Conservation (phyloP, 2,888 invertebrate species). For the Aphodius granarius region DNA sequence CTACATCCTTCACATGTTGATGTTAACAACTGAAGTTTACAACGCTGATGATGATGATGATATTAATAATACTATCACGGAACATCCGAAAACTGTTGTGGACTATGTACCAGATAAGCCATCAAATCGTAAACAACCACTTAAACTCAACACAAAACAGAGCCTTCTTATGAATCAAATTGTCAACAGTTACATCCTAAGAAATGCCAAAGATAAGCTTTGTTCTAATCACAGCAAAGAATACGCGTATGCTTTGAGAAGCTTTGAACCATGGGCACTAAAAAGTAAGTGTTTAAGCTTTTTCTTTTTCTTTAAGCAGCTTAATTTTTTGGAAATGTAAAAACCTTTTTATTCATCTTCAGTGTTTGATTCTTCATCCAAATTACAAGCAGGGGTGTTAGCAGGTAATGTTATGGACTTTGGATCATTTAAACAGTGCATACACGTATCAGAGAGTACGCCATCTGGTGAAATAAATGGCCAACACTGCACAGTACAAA, state of each 20-base stretch:
- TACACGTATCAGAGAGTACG: conserved; percentile 35
- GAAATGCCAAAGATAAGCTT: conserved; percentile 34
- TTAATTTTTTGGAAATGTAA: neutral
- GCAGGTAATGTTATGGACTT: conserved; percentile 52
- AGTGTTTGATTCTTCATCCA: conserved; percentile 58
- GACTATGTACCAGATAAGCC: neutral
- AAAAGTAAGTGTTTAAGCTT: conserved; percentile 42
- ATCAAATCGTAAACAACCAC: conserved; percentile 14
- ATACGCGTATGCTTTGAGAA: conserved; percentile 41
- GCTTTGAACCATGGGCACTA: conserved; percentile 47
- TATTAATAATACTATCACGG: conserved; percentile 2
- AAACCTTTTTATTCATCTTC: conserved; percentile 24
- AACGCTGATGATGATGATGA: neutral
- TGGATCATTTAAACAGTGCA: conserved; percentile 56
- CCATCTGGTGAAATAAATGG: conserved; percentile 45
- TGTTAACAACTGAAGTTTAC: conserved; percentile 4
- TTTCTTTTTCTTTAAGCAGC: neutral
- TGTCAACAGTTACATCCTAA: conserved; percentile 40
- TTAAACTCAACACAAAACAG: conserved; percentile 45
- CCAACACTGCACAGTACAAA: conserved; percentile 50
- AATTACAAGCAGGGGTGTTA: conserved; percentile 53
- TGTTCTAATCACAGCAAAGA: conserved; percentile 43
- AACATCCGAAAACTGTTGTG: neutral
- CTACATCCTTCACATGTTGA: neutral
- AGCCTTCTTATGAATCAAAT: conserved; percentile 47